Base-by-base conservation (phyloP, 1,140 invertebrate species). In the Lanistes nyassanus region DNA sequence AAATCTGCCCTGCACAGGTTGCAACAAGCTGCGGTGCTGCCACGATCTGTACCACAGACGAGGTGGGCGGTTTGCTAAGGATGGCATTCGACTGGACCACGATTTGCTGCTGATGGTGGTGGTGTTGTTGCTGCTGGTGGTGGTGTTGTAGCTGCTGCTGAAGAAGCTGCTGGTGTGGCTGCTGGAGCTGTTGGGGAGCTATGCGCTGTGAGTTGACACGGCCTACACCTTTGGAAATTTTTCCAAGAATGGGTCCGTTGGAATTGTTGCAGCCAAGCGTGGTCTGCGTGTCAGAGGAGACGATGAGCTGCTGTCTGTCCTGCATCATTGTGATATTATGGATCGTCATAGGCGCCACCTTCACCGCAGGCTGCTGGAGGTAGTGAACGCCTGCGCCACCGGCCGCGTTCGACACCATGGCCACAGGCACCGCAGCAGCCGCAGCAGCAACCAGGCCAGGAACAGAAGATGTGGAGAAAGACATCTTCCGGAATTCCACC, bases 251-350 rank as follows among this genome's bases (percentile, higher is more conserved):
- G n/a, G 83, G 78, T 4, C 86, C 84, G 74, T 79, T 73, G 23
- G 79, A 80, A 74, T 84, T 83, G 65, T 83, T 79, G 34, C 80
- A 79, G 23, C 85, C 87, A 3, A 88, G 76, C n/a, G 81, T 81
- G 21, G 84, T 86, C 77, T 87, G 82, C 31, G 81, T 86, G 77
- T 87, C 87, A 29, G 87, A 85, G 26, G 85, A 85, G 77, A 88
- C 73, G 65, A 89, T 75, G n/a, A 88, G 82, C 72, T 87, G 82
- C 71, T 87, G 84, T n/a, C 84, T 81, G 36, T 84, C 83, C 64
- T 84, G 83, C 60, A 82, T 86, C 83, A 88, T 85, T 51, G 85
- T 87, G 47, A 89, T 87, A 75, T 88, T 89, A 72, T 89, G 88
- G 62, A 89, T 86, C 58, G 84, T 87, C 82, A 85, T 84, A 13